Conservation (phyloP, 2,797 vertebrate species). For the Platalea minor region DNA sequence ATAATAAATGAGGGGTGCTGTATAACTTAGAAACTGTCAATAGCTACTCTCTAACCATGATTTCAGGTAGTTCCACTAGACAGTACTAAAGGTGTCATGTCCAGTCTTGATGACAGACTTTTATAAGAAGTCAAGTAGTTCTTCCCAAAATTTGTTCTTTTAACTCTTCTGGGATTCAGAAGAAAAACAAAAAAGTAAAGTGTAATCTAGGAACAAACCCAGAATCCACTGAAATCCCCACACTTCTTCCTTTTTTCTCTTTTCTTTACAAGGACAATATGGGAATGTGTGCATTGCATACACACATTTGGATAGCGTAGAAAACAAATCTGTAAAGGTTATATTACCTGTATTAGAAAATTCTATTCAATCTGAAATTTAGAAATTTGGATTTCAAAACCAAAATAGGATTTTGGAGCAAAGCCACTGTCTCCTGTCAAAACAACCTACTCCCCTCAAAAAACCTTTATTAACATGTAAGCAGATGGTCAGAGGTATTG, state of each 20-base stretch:
- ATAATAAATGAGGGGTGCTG: neutral
- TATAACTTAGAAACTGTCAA: neutral
- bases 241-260: neutral
- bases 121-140: neutral
- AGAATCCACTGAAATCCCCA: neutral
- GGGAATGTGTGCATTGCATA: neutral
- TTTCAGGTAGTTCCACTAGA: neutral
- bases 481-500: constrained; percentile 39
- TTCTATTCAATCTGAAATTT: neutral
- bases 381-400: neutral
- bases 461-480: constrained; percentile 17
- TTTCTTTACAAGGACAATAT: neutral
- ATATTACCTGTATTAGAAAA: neutral
- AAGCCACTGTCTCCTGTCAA: neutral
- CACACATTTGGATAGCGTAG: neutral
- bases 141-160: neutral
- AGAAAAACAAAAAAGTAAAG: neutral
- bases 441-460: neutral
- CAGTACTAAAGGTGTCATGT: neutral
- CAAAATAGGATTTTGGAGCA: neutral
- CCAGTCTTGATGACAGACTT: neutral
- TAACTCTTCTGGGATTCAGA: neutral
- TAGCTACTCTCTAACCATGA: neutral
- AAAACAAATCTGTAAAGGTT: neutral
- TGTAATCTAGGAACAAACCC: neutral